A percentile compares a stretch with the other conserved stretches of the same genome.
These are phyloP conservation scores for Zhuqinia jingwanae DNA, from an alignment of 2,888 invertebrate genomes.

Conservation along the genomic window DNA sequence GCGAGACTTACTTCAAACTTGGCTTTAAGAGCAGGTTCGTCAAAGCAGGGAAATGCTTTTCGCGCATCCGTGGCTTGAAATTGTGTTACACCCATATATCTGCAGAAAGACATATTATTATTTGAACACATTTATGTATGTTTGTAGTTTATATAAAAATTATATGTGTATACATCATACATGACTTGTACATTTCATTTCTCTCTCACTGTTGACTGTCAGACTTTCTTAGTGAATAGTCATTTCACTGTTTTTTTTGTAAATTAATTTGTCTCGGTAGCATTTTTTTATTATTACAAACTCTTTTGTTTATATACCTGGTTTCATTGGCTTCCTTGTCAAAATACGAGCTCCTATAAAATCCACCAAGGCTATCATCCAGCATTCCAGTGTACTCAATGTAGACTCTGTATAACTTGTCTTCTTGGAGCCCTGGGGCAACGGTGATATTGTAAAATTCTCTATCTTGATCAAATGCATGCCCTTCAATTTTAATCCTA, in stretches of 20 bases:
- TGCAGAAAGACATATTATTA: not conserved
- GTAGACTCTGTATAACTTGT: conserved; percentile 85
- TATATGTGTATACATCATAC: no score
- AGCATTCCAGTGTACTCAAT: conserved; percentile 86
- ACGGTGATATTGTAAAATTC: conserved; percentile 88
- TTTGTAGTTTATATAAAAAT: no score
- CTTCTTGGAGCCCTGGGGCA: conserved; percentile 83
- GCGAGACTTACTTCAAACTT: conserved; percentile 89
- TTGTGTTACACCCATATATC: conserved; percentile 84
- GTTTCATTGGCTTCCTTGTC: conserved; percentile 84
- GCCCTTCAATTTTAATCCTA: conserved; percentile 77
- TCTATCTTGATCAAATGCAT: conserved; percentile 80
- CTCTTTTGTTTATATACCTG: conserved; percentile 83
- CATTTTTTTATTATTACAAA: conserved; percentile 3
- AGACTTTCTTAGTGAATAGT: not conserved
- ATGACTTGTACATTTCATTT: no score
- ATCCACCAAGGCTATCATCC: conserved; percentile 89
- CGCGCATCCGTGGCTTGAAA: conserved; percentile 89
- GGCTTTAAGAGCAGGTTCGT: conserved; percentile 91
- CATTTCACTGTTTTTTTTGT: not conserved
- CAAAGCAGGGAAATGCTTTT: conserved; percentile 89
- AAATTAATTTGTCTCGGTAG: conserved; percentile 35
- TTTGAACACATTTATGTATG: conserved; percentile 9
- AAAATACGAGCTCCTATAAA: conserved; percentile 91
- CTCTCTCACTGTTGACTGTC: no score